Percentiles rank a stretch among this genome's conserved stretches.
phyloP scores from a whole-genome alignment of 2,797 vertebrate genomes.

The Pipistrellus nathusii region DNA sequence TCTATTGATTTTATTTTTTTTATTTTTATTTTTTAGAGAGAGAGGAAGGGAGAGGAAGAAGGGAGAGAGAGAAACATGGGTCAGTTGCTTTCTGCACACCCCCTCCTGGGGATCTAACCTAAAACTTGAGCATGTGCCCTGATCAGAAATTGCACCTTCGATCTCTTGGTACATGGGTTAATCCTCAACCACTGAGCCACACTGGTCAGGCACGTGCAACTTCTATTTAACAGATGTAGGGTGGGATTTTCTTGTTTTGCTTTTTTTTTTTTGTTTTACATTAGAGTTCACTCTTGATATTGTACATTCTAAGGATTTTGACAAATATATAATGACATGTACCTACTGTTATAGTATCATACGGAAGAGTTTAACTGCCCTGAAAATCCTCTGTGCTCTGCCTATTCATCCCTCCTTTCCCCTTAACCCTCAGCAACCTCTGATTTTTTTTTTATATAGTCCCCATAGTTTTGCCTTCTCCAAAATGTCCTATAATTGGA shows the following conservation, averaged over 20 bases:
- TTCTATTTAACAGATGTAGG: background rate
- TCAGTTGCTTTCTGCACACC: no score
- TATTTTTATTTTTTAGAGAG: no score
- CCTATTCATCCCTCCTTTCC: background rate
- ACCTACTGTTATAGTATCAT: background rate
- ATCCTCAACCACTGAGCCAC: background rate
- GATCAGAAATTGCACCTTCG: background rate
- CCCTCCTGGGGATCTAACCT: background rate
- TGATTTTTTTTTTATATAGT: background rate
- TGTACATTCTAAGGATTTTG: background rate
- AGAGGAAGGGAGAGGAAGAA: background rate
- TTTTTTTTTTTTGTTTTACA: background rate
- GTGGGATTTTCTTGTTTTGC: background rate
- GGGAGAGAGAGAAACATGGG: background rate
- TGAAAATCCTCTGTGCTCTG: background rate
- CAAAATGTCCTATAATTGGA: background rate
- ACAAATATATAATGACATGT: background rate
- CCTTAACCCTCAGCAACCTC: background rate
- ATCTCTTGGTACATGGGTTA: background rate
- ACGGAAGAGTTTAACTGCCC: background rate
- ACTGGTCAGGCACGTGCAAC: fast-evolving
- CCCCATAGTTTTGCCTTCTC: background rate
- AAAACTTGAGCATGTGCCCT: background rate
- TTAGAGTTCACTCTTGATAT: background rate
- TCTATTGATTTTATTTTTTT: background rate